Evolutionary conservation across 2,888 invertebrate species (phyloP).

Genomic region (Drosophila mercatorum): DNA sequence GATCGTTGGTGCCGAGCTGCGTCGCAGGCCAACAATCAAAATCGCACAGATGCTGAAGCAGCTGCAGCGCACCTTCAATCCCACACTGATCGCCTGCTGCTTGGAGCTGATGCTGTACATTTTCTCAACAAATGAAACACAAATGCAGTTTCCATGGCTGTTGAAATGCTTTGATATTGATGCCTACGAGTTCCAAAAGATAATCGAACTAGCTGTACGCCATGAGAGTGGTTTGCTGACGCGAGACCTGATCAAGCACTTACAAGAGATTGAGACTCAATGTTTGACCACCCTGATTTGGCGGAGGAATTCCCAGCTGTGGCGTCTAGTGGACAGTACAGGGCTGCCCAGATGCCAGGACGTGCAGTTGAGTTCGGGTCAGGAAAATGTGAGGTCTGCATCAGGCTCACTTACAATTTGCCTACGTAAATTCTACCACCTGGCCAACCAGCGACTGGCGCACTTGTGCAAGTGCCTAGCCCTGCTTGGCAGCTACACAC

Average conservation of each 20-base stretch:
- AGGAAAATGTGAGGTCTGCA: slow-evolving; percentile 29
- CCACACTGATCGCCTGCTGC: slow-evolving; percentile 54
- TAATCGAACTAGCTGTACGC: slow-evolving; percentile 58
- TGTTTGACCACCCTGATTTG: slow-evolving; percentile 62
- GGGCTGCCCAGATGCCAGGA: slow-evolving; percentile 40
- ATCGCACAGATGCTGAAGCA: slow-evolving; percentile 40
- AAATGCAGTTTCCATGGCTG: slow-evolving; percentile 55
- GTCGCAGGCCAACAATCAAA: slow-evolving; percentile 33
- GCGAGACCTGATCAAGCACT: slow-evolving; percentile 47
- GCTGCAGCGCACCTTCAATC: slow-evolving; percentile 34
- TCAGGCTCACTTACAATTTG: slow-evolving; percentile 47
- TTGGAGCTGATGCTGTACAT: slow-evolving; percentile 53
- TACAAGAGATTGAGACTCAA: slow-evolving; percentile 46
- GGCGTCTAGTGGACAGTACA: slow-evolving; percentile 23
- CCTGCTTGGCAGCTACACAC: slow-evolving; percentile 29
- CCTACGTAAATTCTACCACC: slow-evolving; percentile 64
- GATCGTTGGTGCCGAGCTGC: slow-evolving; percentile 47
- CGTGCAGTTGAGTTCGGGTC: slow-evolving; percentile 24
- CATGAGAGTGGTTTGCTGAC: slow-evolving; percentile 45
- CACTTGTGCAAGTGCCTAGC: slow-evolving; percentile 45
- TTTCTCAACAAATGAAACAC: slow-evolving; percentile 2
- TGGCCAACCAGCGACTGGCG: slow-evolving; percentile 49
- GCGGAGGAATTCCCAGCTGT: slow-evolving; percentile 51
- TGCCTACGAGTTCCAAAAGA: slow-evolving; percentile 67
- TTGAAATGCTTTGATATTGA: slow-evolving; percentile 51